These are phyloP conservation scores for Tapirus terrestris DNA, from an alignment of 2,113 vertebrate species.

Conservation along the genomic window DNA sequence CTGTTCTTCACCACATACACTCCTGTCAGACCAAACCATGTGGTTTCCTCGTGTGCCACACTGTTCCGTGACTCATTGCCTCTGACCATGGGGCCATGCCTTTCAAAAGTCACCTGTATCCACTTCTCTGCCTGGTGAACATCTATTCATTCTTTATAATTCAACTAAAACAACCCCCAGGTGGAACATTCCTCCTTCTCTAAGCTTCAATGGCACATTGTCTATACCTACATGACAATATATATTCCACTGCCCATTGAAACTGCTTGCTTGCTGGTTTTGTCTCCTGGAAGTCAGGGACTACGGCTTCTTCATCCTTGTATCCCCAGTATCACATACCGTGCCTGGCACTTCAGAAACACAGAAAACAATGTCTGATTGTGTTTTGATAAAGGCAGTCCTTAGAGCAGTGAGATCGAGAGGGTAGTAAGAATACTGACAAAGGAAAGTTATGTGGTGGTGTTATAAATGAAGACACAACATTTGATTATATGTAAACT, in stretches of 20 bases:
- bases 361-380: constrained; percentile 59
- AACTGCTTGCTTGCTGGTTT: neutral
- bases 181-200: neutral
- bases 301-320: neutral
- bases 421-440: constrained; percentile 36
- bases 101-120: neutral
- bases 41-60: neutral
- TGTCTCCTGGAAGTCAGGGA: neutral
- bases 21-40: neutral
- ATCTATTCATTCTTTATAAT: neutral
- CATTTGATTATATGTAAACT: neutral
- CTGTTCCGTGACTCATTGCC: neutral
- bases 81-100: neutral
- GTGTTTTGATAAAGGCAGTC: constrained; percentile 64
- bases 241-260: neutral
- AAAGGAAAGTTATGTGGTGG: constrained; percentile 45
- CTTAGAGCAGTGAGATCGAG: constrained; percentile 16
- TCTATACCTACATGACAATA: neutral
- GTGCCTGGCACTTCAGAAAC: constrained; percentile 71
- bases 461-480: constrained; percentile 3
- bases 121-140: neutral
- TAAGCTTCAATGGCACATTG: neutral
- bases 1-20: neutral
- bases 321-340: neutral
- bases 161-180: neutral